Evolutionary conservation across 1,140 invertebrate species (phyloP), one percentile per base, ranked within the genome.

Genomic region (Drosophila funebris): DNA sequence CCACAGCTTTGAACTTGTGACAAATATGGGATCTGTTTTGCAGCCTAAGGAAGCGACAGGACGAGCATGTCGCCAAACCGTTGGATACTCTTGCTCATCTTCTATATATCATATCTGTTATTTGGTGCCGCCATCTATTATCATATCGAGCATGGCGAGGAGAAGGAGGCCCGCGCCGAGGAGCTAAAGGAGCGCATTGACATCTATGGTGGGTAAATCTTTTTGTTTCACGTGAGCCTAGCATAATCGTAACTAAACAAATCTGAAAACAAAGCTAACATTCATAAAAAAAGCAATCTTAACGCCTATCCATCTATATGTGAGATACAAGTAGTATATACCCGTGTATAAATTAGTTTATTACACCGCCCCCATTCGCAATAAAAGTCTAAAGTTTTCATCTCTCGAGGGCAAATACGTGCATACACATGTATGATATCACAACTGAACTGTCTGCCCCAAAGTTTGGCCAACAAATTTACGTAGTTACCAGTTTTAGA

Each of bases 61-160:
- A 41, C 61, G 81, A 85, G 75, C 57, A 96, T 96, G 96, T 96
- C 95, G 91, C 96, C 95, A 89, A 96, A 95, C 92, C 95, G 96
- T 93, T 95, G 96, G 94, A 93, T 96, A 39, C 94, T 95, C 50
- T 93, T 96, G 91, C 92, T 96, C 73, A 94, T 95, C 73, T 93
- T 97, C 67, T 96, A 96, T 76, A 93, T 96, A 41, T 93, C 94
- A 27, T 97, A 97, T 89, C 92, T 96, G 57, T 92, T 96, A 76
- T 93, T 96, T 56, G 96, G 96, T 9, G 96, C 96, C 2, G 94
- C 94, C 44, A 95, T 97, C 62, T 97, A 96, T 82, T 96, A 96
- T 90, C 94, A 95, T 81, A 95, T 96, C 69, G 96, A 97, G 92
- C 94, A 94, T 78, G 92, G 92, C 39, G 78, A 95, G 73, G 96